Base-by-base conservation (phyloP, 2,888 invertebrate genomes). In the Strigamia transsilvanica region DNA sequence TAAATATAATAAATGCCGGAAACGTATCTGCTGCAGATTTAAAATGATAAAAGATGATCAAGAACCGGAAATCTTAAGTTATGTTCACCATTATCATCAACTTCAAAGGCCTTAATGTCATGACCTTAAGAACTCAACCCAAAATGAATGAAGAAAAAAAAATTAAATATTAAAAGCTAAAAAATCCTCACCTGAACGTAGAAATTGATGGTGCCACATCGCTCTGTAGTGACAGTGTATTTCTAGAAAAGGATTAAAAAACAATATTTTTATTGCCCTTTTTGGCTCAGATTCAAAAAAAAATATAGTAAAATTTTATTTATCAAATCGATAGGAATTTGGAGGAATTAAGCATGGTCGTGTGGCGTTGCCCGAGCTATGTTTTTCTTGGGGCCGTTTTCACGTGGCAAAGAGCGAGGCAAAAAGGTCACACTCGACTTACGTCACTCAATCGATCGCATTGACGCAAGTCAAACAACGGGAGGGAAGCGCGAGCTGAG, bases 191-290 rank as follows among this genome's bases (percentile, higher is more conserved):
- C 94, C 92, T 94, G 93, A 32, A 94, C 93, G 85, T 93, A 93
- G 3, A 94, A 93, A 84, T 92, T 92, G 79, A 94, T 91, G 85
- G 93, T 92, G 56, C 94, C 94, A 86, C 93, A 92, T 85, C 92
- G 90, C 86, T 93, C 93, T 79, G 93, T 93, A 87, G 91, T 92
- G 86, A 93, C 92, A 84, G 92, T 91, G 89, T 93, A 93, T 91
- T 92, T 93, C 93, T 93, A 91, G 18, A 91, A 83, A 56, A 86
- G 85, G 83, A 86, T 84, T 23, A 87, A 86, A 79, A 86, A 85
- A 80, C 85, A 86, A 80, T 86, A 85, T 84, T 86, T 86, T 34
- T 77, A 83, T 61, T 79, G 81, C 15, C 21, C 61, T 82, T 66
- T 5, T n/a, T n/a, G 51, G 18, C 51, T 51, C 18, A 4, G 12